Base-by-base conservation (phyloP, 2,888 invertebrate genomes). In the Drosophila neutralis region DNA sequence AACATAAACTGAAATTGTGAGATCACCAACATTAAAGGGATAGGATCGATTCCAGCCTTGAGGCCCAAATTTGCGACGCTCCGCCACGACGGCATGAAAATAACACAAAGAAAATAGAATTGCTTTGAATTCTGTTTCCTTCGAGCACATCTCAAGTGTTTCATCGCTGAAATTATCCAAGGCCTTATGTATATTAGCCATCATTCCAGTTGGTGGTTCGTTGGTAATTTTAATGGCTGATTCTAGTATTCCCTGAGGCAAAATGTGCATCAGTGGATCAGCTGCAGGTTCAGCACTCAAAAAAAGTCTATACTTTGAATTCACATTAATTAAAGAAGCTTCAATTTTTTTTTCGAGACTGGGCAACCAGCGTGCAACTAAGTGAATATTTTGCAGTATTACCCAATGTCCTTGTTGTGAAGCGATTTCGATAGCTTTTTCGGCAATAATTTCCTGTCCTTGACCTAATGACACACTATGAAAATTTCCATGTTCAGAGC, bases 401-500 rank as follows among this genome's bases (percentile, higher is more conserved):
- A 98, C 98, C 98, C 98, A 98, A 88, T 98, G 97, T 0, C 98
- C 98, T 42, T 95, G 91, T 45, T 93, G 93, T 0, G 97, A 95
- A 0, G 98, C 97, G 1, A 95, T 90, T 54, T 96, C 95, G 95
- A 98, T 96, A 0, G 98, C 97, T 77, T 95, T 95, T 91, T 98
- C 98, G 0, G 98, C 98, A 0, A 98, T 97, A 3, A 96, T 94
- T 93, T 98, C 98, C 92, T 98, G 98, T 0, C 98, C 98, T 93
- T 98, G 98, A 0, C 98, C 98, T 40, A 98, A 93, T 0, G 98
- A 98, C 4, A 98, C 97, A 85, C 97, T 98, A 93, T 98, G 98
- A 92, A 98, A 97, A 91, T 97, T 98, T 74, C 95, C 95, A 80
- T 95, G 95, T 77, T 97, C 97, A 13, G 95, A 94, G 0, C 96